Evolutionary conservation across 2,888 invertebrate genomes (phyloP).

Genomic region (Macaria liturata): DNA sequence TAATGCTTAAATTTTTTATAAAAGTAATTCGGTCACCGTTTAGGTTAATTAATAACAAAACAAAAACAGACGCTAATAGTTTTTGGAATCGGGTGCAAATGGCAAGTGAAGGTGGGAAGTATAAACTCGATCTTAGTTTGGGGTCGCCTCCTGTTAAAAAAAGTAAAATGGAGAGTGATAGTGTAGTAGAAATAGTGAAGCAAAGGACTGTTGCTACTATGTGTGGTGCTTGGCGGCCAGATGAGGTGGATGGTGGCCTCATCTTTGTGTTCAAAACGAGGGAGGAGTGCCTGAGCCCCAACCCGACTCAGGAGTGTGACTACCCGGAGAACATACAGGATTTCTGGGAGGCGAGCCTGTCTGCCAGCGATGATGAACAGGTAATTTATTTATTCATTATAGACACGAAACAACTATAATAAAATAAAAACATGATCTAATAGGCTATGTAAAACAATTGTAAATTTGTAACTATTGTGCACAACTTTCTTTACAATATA

Average conservation of each 20-base stretch:
- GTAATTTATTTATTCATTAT: constrained; percentile 36
- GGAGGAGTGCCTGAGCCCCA: constrained; percentile 67
- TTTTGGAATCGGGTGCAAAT: constrained; percentile 42
- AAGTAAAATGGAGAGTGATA: constrained; percentile 48
- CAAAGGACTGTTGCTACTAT: constrained; percentile 74
- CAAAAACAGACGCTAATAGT: constrained; percentile 9
- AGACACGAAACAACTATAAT: too few species aligned
- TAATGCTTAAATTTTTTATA: constrained; percentile 42
- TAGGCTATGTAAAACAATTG: too few species aligned
- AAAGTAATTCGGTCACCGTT: constrained; percentile 33
- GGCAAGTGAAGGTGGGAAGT: constrained; percentile 49
- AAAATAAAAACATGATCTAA: too few species aligned
- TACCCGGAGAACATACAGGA: constrained; percentile 77
- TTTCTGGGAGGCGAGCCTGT: constrained; percentile 68
- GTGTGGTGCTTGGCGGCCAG: constrained; percentile 79
- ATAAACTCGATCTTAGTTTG: constrained; percentile 46
- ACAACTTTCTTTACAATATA: background rate
- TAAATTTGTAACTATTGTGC: too few species aligned
- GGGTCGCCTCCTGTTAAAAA: constrained; percentile 60
- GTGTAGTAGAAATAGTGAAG: constrained; percentile 18
- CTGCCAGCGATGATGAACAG: constrained; percentile 55
- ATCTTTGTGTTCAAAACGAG: constrained; percentile 69
- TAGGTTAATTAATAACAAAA: constrained; percentile 25
- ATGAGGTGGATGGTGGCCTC: constrained; percentile 74
- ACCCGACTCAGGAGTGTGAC: constrained; percentile 66